Evolutionary conservation across 1,140 invertebrate species (phyloP), one percentile per base, ranked within the genome.

Genomic region (Drosophila aff.): DNA sequence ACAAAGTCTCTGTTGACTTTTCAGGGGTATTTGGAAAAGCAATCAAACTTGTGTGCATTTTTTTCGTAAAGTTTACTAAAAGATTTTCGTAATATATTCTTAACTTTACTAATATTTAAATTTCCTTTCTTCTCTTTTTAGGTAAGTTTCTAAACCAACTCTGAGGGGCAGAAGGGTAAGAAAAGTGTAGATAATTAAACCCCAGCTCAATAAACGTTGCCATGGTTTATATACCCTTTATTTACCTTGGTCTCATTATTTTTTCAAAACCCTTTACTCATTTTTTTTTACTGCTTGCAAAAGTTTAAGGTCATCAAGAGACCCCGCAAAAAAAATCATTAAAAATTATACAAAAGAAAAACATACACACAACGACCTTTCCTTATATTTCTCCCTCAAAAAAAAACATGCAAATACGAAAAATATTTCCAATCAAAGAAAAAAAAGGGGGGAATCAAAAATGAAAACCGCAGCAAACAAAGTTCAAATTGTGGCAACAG

Each of bases 401-500:
- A 58, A 15, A 38, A 36, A 66, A 50, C 49, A 77, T 68, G 55
- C 64, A 67, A 77, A 77, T 68, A 23, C 73, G 38, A 59, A 55
- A 66, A 73, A 68, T 66, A 76, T 53, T 76, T 36, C 40, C 64
- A 66, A 77, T 78, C 72, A 82, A 69, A 55, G 28, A 44, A 65
- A 40, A 64, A 28, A 47, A 58, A 41, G 16, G 49, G 41, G 61
- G 61, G 36, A 75, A 71, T 60, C 49, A 63, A 46, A 26, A 66
- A 58, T 83, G 61, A 75, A 80, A 84, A 64, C 52, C 80, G 58
- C 75, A 82, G 43, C 55, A 79, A 79, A 74, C 63, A 82, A 74
- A 82, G 69, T 82, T 79, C 69, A 84, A 82, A 82, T 68, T 83
- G 62, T 83, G 67, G 80, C 73, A 81, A 82, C 67, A 79, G 75